Evolutionary conservation across 2,797 vertebrate genomes (phyloP).

Genomic region (Oreochromis mossambicus): DNA sequence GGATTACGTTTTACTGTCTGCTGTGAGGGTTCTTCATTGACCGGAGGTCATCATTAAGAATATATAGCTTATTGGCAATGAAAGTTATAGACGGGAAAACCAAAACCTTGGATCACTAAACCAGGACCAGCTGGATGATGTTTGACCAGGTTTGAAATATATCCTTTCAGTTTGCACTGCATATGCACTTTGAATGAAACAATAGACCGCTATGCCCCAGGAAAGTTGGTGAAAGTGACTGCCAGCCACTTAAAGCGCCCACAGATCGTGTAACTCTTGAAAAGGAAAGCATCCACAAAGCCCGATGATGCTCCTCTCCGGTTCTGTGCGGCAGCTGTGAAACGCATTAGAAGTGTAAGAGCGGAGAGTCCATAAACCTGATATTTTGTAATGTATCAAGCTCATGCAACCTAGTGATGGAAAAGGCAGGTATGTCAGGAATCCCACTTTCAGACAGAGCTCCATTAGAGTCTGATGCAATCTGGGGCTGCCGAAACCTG

Average conservation of each 20-base stretch:
- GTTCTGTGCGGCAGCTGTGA: constrained; percentile 43
- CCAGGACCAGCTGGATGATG: constrained; percentile 43
- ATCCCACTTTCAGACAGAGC: constrained; percentile 57
- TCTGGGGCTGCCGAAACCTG: constrained; percentile 36
- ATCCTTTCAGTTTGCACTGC: constrained; percentile 13
- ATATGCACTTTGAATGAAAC: constrained; percentile 22
- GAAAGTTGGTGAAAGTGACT: constrained; percentile 10
- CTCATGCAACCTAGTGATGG: constrained; percentile 67
- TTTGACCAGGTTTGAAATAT: constrained; percentile 28
- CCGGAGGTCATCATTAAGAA: constrained; percentile 58
- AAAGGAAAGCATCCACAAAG: constrained; percentile 20
- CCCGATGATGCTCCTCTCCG: constrained; percentile 40
- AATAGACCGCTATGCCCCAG: constrained; percentile 34
- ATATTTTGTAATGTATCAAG: constrained; percentile 65
- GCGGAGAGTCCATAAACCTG: constrained; percentile 60
- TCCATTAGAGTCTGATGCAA: constrained; percentile 65
- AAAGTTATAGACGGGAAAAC: constrained; percentile 40
- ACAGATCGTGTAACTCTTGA: constrained; percentile 26
- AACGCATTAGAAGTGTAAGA: constrained; percentile 62
- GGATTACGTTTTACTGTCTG: constrained; percentile 60
- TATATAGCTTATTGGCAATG: constrained; percentile 46
- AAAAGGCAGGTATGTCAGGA: constrained; percentile 74
- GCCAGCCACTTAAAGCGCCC: constrained; percentile 20
- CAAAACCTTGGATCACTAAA: constrained; percentile 40
- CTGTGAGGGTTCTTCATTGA: constrained; percentile 47